Base-by-base conservation (phyloP, 1,140 invertebrate species). In the Zaprionus capensis region DNA sequence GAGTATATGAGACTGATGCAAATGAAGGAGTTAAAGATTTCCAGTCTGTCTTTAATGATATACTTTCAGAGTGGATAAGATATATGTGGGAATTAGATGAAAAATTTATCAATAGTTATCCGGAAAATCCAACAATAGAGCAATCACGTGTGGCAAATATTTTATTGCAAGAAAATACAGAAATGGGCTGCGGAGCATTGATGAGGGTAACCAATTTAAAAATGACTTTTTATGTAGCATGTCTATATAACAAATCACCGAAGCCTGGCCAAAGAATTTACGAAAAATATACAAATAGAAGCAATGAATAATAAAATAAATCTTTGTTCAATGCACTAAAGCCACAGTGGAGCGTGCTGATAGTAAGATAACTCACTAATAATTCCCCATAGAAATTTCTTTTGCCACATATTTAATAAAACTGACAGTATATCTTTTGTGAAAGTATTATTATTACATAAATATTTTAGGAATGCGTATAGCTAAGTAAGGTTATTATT, bases 401-500 rank as follows among this genome's bases (percentile, higher is more conserved):
- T 22, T 22, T 22, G 22, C 22, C 22, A 2, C 22, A 1, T 22
- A 31, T 7, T 9, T 31, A 9, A 7, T 9, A 9, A 31, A 9
- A 31, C 28, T 28, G 5, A 7, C 28, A 1, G 28, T 28, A 28
- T 28, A 5, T 28, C 0, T 28, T 24, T 26, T 38, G 12, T 38
- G 36, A 38, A 15, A 38, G 12, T 38, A 38, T 38, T 15, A 15
- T 31, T 31, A 31, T 6, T 6, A 31, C 28, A 7, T 31, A 44
- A 2, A 17, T 44, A 44, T 44, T 44, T n/a, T 44, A n/a, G n/a
- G 5, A 17, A 7, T 17, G 15, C 5, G 17, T 82, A 76, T 44
- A 63, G 55, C 67, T 83, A 71, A 17, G 9, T 59, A 34, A 46
- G 11, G 12, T 62, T 49, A n/a, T n/a, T n/a, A n/a, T n/a, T n/a